A percentile compares a stretch with the other conserved stretches of the same genome.
Evolutionary conservation across 1,140 invertebrate species (phyloP).

Genomic region (Antheraea pernyi): DNA sequence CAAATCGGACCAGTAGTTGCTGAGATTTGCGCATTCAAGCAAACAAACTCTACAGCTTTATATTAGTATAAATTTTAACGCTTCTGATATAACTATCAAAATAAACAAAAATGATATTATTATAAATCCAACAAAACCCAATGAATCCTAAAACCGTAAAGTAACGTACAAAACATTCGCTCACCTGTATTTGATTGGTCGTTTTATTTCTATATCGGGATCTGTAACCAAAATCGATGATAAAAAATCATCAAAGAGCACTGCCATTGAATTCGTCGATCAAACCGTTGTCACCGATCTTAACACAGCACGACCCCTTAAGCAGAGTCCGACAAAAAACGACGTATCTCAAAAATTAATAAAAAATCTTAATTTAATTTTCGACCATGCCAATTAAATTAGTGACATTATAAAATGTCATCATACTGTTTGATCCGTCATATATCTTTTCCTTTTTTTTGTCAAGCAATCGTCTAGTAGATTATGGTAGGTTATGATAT

Average conservation of each 20-base stretch:
- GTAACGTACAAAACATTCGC: background rate
- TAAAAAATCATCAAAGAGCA: background rate
- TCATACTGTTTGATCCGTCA: too few species aligned
- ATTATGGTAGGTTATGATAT: too few species aligned
- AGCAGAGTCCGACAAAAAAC: background rate
- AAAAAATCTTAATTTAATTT: background rate
- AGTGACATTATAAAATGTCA: background rate
- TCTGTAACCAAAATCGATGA: background rate
- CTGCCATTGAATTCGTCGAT: background rate
- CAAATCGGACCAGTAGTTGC: too few species aligned
- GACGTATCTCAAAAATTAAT: background rate
- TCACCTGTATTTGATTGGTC: background rate
- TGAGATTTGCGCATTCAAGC: too few species aligned
- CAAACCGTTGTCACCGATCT: background rate
- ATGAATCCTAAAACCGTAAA: background rate
- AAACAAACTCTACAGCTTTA: too few species aligned
- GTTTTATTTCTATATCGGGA: background rate
- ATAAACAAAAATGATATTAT: too few species aligned
- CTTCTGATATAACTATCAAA: too few species aligned
- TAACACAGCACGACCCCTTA: background rate
- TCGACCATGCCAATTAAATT: background rate
- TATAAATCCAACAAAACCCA: background rate
- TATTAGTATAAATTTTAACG: too few species aligned
- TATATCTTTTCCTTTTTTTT: too few species aligned
- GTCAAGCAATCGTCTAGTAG: too few species aligned